Evolutionary conservation across 2,797 vertebrate genomes (phyloP), one percentile per base, ranked within the genome.

Genomic region (Falco biarmicus): DNA sequence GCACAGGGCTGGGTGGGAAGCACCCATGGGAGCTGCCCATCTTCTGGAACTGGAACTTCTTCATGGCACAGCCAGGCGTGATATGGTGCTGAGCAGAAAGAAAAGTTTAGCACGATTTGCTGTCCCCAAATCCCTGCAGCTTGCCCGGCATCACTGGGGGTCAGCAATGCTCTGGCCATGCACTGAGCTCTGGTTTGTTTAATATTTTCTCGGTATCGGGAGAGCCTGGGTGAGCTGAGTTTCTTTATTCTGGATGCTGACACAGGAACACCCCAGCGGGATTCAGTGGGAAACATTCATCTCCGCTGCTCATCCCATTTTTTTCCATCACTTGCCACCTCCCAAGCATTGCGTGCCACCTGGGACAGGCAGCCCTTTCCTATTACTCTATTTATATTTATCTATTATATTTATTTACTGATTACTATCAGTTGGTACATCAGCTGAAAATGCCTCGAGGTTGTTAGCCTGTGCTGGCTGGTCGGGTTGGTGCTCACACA

Each of bases 1-100:
- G 75, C 28, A 8, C 8, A 0, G 79, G 89, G 91, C 61, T 11
- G 6, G 2, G 31, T 34, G 89, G 89, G 83, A 74, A 29, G 26
- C 10, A 51, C 16, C 70, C 18, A 0, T 1, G 2, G 86, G 51
- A 54, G 20, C 16, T 6, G 2, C 24, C 34, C 7, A 0, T 59
- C 47, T 13, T 37, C 63, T 41, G 41, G 41, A 41, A 41, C 41
- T 41, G 41, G 41, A 41, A 41, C 41, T 28, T 28, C 66, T 34
- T 41, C 11, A 0, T 4, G 16, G 64, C 8, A 2, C 57, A 31
- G 51, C 43, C 18, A 11, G 57, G 21, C 5, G 2, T 26, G 43
- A 25, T 13, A 45, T 2, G 2, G 14, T 24, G 57, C 39, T 21
- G n/a, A 31, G 13, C 15, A 16, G 12, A 26, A 34, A 18, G 32